Evolutionary conservation across 2,113 vertebrate species (phyloP), one percentile per base, ranked within the genome.

Genomic region (Leiothrix lutea): DNA sequence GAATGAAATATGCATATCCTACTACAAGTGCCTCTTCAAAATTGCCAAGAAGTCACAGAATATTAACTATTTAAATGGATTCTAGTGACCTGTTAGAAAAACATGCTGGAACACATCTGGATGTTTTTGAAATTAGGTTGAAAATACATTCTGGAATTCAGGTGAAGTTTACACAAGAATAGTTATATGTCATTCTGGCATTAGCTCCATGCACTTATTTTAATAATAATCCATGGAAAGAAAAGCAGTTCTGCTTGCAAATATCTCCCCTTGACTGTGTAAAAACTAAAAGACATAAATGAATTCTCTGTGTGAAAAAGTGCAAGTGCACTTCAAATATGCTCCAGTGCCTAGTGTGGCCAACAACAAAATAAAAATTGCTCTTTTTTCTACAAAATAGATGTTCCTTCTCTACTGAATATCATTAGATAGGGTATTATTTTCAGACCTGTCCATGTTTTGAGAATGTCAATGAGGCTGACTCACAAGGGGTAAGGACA

Each of bases 61-160:
- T 73, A 94, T 84, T 80, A 92, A 86, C 66, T 86, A 86, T 79
- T 93, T 60, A 86, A 90, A 93, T 67, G 36, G 31, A 94, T 77
- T 90, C 81, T 45, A 61, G 50, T 67, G 73, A 86, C 45, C 51
- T 80, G 60, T 66, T 81, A 79, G 51, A 83, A 75, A 94, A 93
- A 86, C 33, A 67, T 11, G 47, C 64, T 80, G 82, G 81, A 88
- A 86, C 1, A 2, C 48, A 83, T 77, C 51, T 77, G 64, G 67
- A 80, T 83, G 80, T 35, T 74, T 56, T 80, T 67, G 48, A 94
- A 94, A 78, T 61, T 31, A 44, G 14, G 35, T 28, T 78, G 71
- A 48, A 92, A 94, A 90, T 36, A 70, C 13, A 56, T 53, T 65
- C 72, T 64, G 80, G 72, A 88, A 86, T 80, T 90, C 18, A 53